Percentiles rank a stretch among this genome's conserved stretches.
Conservation (phyloP, 2,797 vertebrate species). For the Aulostomus chinensis region DNA sequence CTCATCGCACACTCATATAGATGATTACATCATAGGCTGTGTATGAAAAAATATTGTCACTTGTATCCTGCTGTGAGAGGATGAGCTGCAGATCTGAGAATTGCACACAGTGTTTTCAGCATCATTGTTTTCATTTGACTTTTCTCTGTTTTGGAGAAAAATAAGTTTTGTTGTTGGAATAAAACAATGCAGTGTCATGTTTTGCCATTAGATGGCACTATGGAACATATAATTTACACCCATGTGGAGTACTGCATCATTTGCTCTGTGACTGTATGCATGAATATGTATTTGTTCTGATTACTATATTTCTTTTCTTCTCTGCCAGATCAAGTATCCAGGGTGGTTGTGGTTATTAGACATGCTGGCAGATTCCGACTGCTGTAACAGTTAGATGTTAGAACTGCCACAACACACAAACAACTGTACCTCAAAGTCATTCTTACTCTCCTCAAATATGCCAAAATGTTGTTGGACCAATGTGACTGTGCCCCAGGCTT, state of each 20-base stretch:
- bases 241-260: background rate
- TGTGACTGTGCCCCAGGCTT: slow-evolving; percentile 33
- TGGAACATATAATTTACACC: slow-evolving; percentile 19
- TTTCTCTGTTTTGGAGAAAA: background rate
- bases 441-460: slow-evolving; percentile 17
- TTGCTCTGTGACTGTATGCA: slow-evolving; percentile 18
- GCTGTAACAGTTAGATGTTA: slow-evolving; percentile 40
- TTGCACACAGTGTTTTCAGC: background rate
- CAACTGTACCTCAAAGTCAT: slow-evolving; percentile 35
- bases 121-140: background rate
- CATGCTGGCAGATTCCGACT: slow-evolving; percentile 12
- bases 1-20: too few species aligned
- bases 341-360: slow-evolving; percentile 6
- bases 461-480: slow-evolving; percentile 22
- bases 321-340: slow-evolving; percentile 8
- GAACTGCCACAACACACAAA: slow-evolving; percentile 35
- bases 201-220: slow-evolving; percentile 65
- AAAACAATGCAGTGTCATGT: slow-evolving; percentile 25
- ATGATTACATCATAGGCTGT: too few species aligned
- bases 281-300: slow-evolving; percentile 7
- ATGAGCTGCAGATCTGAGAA: background rate
- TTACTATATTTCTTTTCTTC: slow-evolving; percentile 4
- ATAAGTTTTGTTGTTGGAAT: slow-evolving; percentile 5
- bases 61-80: background rate
- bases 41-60: too few species aligned